These are phyloP conservation scores for Psittacula cyanocephala DNA, from an alignment of 2,113 vertebrate genomes.

Conservation along the genomic window DNA sequence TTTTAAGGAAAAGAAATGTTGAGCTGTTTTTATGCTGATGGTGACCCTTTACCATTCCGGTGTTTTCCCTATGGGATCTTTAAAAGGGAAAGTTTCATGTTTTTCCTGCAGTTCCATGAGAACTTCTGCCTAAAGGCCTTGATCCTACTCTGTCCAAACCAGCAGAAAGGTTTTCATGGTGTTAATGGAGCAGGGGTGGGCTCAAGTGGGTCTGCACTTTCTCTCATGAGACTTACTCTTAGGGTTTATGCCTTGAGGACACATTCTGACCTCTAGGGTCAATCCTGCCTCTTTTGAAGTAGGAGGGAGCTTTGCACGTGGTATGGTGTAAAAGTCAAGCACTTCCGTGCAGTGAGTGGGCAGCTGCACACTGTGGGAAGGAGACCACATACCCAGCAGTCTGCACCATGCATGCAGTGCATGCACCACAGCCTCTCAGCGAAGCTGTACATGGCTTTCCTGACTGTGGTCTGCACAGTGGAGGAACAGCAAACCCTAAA, in stretches of 20 bases:
- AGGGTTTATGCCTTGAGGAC: background rate
- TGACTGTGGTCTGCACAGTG: background rate
- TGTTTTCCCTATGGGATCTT: conserved; percentile 36
- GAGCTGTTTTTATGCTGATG: conserved; percentile 36
- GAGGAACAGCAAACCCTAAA: background rate
- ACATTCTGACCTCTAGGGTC: conserved; percentile 23
- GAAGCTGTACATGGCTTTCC: background rate
- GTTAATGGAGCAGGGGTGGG: background rate
- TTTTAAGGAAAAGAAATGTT: conserved; percentile 57
- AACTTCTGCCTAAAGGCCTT: conserved; percentile 7
- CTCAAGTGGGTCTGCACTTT: background rate
- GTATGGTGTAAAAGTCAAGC: background rate
- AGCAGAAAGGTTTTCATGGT: conserved; percentile 18
- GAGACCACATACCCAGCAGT: background rate
- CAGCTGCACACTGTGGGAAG: conserved; percentile 12
- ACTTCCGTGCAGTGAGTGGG: background rate
- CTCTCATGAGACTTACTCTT: background rate
- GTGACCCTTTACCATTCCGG: conserved; percentile 11
- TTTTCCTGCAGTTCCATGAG: conserved; percentile 15
- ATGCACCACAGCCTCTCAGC: background rate
- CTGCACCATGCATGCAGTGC: background rate
- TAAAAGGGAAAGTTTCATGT: conserved; percentile 15
- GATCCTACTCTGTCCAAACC: background rate
- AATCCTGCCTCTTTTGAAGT: conserved; percentile 32
- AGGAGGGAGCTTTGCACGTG: background rate